A percentile compares a stretch with the other conserved stretches of the same genome.
These are phyloP conservation scores for Apteryx owenii DNA, from an alignment of 2,113 vertebrate species.

Conservation along the genomic window DNA sequence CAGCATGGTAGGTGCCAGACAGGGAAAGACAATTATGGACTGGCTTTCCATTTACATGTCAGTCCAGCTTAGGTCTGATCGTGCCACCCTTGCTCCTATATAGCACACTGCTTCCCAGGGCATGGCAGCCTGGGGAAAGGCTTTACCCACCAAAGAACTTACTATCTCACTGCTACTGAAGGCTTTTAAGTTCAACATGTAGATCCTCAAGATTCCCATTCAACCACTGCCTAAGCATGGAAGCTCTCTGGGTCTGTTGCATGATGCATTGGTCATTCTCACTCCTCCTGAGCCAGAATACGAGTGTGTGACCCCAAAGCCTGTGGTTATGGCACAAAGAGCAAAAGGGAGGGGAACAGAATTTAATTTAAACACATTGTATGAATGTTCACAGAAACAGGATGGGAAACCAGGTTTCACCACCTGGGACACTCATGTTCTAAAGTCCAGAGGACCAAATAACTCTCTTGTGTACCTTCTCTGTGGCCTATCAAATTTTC, in stretches of 20 bases:
- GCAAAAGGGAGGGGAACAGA: background rate
- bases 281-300: background rate
- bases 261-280: background rate
- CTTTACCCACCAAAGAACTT: background rate
- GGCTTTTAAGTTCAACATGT: background rate
- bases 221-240: background rate
- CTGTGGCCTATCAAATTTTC: background rate
- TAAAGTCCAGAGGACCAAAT: background rate
- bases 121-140: background rate
- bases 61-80: background rate
- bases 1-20: background rate
- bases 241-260: background rate
- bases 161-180: background rate
- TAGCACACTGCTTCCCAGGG: background rate
- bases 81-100: fast-evolving
- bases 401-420: background rate
- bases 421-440: background rate
- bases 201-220: background rate
- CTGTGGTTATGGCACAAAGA: background rate
- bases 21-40: background rate
- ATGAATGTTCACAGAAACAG: background rate
- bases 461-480: background rate
- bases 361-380: background rate
- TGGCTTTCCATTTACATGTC: background rate
- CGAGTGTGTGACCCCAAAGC: fast-evolving